phyloP scores from a whole-genome alignment of 2,888 invertebrate genomes.

The Clanis bilineata region DNA sequence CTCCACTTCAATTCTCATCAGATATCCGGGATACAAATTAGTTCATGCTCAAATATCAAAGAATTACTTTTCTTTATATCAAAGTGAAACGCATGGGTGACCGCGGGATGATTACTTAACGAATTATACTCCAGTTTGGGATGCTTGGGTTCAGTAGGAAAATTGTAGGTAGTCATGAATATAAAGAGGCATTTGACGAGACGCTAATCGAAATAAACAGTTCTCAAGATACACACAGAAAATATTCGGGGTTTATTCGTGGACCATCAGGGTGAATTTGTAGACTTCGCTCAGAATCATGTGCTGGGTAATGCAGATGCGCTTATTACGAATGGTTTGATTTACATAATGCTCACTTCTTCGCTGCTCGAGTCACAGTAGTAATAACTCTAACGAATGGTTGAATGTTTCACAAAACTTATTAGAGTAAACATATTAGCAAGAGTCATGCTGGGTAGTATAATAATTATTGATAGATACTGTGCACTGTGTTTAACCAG shows the following conservation, averaged over 20 bases:
- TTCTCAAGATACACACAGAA: slow-evolving; percentile 42
- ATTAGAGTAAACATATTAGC: too few relatives aligned
- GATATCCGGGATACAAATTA: background rate
- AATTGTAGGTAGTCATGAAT: slow-evolving; percentile 52
- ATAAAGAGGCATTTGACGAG: slow-evolving; percentile 48
- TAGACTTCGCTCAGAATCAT: slow-evolving; percentile 33
- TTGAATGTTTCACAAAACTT: background rate
- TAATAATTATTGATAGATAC: too few relatives aligned
- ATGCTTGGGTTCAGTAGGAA: slow-evolving; percentile 36
- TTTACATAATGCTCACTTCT: background rate
- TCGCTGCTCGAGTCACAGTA: background rate
- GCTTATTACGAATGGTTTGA: slow-evolving; percentile 11
- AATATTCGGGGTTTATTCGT: slow-evolving; percentile 47
- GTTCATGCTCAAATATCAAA: background rate
- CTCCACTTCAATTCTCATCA: background rate
- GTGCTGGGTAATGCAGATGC: slow-evolving; percentile 27
- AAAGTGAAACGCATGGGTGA: slow-evolving; percentile 25
- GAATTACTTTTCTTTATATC: slow-evolving; percentile 24
- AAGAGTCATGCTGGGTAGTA: background rate
- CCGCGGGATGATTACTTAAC: slow-evolving; percentile 18
- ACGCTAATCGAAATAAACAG: slow-evolving; percentile 60
- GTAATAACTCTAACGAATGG: too few relatives aligned
- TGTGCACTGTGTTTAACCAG: too few relatives aligned
- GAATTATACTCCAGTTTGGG: slow-evolving; percentile 44
- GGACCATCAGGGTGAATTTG: slow-evolving; percentile 35